Conservation (phyloP, 2,113 vertebrate species). For the Rattus rattus region DNA sequence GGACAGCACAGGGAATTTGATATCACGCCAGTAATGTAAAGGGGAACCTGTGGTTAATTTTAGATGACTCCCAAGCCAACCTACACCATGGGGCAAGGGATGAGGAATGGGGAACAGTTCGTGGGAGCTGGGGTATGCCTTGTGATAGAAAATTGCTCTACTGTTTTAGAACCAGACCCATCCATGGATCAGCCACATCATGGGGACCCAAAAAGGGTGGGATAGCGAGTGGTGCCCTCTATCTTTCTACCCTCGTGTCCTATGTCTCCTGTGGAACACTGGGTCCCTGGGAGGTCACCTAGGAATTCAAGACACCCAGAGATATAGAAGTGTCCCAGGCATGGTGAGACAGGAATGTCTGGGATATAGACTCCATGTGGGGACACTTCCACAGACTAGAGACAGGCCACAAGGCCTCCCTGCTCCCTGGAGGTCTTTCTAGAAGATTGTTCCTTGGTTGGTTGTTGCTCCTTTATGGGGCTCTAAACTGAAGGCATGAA, state of each 20-base stretch:
- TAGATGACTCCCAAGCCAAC: slow-evolving; percentile 56
- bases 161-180: not conserved
- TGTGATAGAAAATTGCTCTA: not conserved
- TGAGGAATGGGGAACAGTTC: not conserved
- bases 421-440: not conserved
- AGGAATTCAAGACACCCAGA: not conserved
- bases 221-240: not conserved
- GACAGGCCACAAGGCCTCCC: not conserved
- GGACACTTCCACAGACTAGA: not conserved
- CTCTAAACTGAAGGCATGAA: not conserved
- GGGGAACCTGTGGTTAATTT: slow-evolving; percentile 70
- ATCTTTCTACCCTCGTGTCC: not conserved
- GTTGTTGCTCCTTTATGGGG: not conserved
- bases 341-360: not conserved
- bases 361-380: accelerated
- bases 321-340: no score
- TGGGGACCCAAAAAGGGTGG: not conserved
- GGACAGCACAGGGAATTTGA: slow-evolving; percentile 49
- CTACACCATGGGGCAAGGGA: not conserved
- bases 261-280: not conserved
- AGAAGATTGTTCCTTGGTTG: not conserved
- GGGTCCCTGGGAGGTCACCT: not conserved
- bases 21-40: slow-evolving; percentile 37
- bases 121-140: accelerated
- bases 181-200: accelerated